phyloP scores from a whole-genome alignment of 1,140 invertebrate species.

The Rhopalosiphum maidis region DNA sequence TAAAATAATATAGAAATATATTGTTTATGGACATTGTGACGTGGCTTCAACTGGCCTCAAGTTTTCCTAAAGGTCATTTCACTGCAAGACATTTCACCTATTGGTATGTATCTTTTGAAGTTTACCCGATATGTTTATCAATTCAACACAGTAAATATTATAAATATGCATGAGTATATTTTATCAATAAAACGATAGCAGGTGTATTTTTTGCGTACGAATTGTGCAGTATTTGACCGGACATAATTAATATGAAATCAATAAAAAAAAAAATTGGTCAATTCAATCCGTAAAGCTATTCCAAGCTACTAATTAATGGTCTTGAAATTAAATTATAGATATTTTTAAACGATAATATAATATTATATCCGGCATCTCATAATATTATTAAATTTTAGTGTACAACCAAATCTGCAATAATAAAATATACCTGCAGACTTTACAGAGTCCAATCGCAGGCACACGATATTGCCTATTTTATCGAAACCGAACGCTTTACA shows the following conservation, averaged over 20 bases:
- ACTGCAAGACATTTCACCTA: neutral
- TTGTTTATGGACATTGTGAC: constrained; percentile 47
- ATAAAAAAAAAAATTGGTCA: too few relatives aligned
- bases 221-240: neutral
- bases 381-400: neutral
- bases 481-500: too few relatives aligned
- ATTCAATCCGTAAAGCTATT: too few relatives aligned
- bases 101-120: neutral
- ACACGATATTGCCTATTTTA: too few relatives aligned
- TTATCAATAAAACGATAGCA: neutral
- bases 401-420: neutral
- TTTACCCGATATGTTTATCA: neutral
- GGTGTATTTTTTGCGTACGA: neutral
- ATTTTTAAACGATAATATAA: neutral
- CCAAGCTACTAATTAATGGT: neutral
- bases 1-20: constrained; percentile 42
- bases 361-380: too few relatives aligned
- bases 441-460: too few relatives aligned
- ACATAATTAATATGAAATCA: neutral
- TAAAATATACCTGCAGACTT: too few relatives aligned
- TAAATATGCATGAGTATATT: too few relatives aligned
- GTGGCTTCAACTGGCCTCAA: neutral
- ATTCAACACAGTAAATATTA: neutral
- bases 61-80: constrained; percentile 35
- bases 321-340: neutral